Conservation (phyloP, 2,888 invertebrate genomes). For the Lamproptera curius region DNA sequence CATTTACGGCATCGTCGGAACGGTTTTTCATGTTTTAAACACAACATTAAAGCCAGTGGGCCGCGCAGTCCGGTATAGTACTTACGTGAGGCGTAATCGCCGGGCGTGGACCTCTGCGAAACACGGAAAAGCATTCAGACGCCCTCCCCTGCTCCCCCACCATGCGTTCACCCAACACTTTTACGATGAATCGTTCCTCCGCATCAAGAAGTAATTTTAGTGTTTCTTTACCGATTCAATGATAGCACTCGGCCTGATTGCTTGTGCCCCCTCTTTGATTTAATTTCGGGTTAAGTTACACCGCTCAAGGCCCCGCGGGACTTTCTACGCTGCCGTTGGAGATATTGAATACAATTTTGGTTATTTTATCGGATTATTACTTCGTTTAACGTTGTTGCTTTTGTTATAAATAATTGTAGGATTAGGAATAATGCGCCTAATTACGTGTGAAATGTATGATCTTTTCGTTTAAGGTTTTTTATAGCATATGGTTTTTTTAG, state of each 20-base stretch:
- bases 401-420: no score
- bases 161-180: conserved; percentile 60
- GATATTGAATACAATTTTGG: no score
- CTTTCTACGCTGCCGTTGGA: conserved; percentile 41
- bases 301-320: conserved; percentile 62
- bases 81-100: conserved; percentile 71
- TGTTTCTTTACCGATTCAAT: conserved; percentile 78
- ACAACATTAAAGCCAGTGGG: conserved; percentile 64
- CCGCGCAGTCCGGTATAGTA: conserved; percentile 49
- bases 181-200: conserved; percentile 78
- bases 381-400: no score
- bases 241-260: conserved; percentile 77
- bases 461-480: not conserved
- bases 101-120: conserved; percentile 65
- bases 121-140: conserved; percentile 78
- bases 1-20: conserved; percentile 71
- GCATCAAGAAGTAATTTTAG: conserved; percentile 79
- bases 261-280: conserved; percentile 76
- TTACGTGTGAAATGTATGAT: not conserved
- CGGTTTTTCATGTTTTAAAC: conserved; percentile 75
- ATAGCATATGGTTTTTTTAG: not conserved
- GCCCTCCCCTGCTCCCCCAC: conserved; percentile 42
- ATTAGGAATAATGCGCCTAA: no score
- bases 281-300: conserved; percentile 76
- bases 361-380: no score